A percentile compares a stretch with the other conserved stretches of the same genome.
Evolutionary conservation across 2,113 vertebrate genomes (phyloP).

Genomic region (Larimichthys polyactis): DNA sequence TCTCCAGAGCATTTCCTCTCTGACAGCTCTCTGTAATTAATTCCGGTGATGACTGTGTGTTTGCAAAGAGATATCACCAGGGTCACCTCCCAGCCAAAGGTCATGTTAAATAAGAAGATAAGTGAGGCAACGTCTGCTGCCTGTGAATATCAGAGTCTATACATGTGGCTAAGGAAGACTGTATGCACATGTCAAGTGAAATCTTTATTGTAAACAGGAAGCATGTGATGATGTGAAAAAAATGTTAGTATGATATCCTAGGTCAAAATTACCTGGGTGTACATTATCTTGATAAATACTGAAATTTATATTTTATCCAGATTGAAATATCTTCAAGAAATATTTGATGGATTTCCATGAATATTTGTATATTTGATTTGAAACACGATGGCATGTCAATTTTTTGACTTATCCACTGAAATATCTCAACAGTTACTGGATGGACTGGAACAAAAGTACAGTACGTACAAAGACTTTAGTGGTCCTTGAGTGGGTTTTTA

Average conservation of each 20-base stretch:
- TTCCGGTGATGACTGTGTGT: constrained; percentile 31
- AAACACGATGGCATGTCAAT: no score
- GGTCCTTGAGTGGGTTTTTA: no score
- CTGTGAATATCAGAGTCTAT: not conserved
- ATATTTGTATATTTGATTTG: not conserved
- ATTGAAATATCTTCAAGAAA: not conserved
- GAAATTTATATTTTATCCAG: not conserved
- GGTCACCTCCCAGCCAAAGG: constrained; percentile 48
- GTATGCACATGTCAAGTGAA: not conserved
- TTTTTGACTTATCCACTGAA: no score
- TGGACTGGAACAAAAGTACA: no score
- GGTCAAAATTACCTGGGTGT: no score
- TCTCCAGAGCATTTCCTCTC: not conserved
- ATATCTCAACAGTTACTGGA: no score
- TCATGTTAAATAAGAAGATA: constrained; percentile 34
- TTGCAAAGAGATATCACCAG: constrained; percentile 26
- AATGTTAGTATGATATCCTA: no score
- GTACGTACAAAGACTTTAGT: no score
- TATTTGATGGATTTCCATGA: not conserved
- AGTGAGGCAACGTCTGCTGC: not conserved
- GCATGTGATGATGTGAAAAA: not conserved
- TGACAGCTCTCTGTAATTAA: constrained; percentile 16
- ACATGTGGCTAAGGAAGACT: not conserved
- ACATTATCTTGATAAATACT: not conserved
- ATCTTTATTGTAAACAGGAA: not conserved